Evolutionary conservation across 2,797 vertebrate species (phyloP).

Genomic region (Typhlichthys subterraneus): DNA sequence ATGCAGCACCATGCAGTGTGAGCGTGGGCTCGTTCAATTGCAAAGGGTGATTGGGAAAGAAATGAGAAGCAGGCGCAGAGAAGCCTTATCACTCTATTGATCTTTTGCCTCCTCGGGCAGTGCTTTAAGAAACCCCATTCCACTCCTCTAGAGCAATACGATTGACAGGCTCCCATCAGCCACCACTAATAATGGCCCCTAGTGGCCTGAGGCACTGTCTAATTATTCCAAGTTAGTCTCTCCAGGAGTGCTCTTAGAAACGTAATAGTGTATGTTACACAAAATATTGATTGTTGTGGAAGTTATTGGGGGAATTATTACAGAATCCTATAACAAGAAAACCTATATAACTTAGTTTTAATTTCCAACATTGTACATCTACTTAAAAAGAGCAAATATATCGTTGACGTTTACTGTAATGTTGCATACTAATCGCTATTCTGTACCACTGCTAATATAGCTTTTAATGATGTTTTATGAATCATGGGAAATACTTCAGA

Average conservation of each 20-base stretch:
- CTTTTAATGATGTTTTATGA: too few species aligned
- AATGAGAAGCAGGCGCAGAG: background rate
- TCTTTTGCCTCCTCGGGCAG: background rate
- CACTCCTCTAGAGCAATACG: background rate
- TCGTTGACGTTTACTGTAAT: background rate
- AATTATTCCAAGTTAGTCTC: conserved; percentile 1
- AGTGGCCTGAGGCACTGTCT: background rate
- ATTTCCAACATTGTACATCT: background rate
- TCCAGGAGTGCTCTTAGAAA: background rate
- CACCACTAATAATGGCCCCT: background rate
- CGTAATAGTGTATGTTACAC: conserved; percentile 1
- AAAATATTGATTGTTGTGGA: background rate
- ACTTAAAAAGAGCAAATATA: background rate
- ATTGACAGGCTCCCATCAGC: conserved; percentile 4
- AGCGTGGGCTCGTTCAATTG: background rate
- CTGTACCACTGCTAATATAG: too few species aligned
- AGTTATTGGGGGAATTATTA: background rate
- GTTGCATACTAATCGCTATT: too few species aligned
- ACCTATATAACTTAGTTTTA: background rate
- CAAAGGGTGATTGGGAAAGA: background rate
- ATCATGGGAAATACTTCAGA: too few species aligned
- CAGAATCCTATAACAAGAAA: background rate
- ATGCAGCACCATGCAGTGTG: background rate
- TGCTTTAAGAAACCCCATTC: background rate
- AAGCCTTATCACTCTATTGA: conserved; percentile 7